These are phyloP conservation scores for Antechinus stuartii DNA, from an alignment of 2,113 vertebrate genomes.

Conservation along the genomic window DNA sequence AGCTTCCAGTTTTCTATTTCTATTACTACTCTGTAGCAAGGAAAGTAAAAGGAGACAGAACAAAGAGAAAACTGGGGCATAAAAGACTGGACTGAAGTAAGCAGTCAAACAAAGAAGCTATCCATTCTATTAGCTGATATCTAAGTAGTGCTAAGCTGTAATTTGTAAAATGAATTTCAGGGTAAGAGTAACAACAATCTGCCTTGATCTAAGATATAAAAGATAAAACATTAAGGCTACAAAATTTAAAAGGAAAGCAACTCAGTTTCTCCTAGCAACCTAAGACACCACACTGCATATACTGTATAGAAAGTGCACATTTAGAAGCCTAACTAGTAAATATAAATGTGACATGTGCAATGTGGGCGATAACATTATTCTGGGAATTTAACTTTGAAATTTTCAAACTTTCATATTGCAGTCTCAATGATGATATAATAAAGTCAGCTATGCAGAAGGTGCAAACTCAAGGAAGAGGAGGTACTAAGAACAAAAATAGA, in stretches of 20 bases:
- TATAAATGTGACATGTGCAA: slow-evolving; percentile 75
- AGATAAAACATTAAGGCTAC: slow-evolving; percentile 49
- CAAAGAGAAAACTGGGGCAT: not conserved
- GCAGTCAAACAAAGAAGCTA: slow-evolving; percentile 3
- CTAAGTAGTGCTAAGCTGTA: not conserved
- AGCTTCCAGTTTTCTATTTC: slow-evolving; percentile 17
- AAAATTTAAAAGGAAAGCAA: slow-evolving; percentile 46
- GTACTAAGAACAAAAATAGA: slow-evolving; percentile 67
- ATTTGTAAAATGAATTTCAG: slow-evolving; percentile 37
- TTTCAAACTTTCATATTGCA: slow-evolving; percentile 72
- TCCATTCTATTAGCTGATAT: not conserved
- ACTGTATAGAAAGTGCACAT: slow-evolving; percentile 70
- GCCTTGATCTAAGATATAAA: slow-evolving; percentile 14
- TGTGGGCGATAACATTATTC: slow-evolving; percentile 79
- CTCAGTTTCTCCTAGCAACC: slow-evolving; percentile 72
- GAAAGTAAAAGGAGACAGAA: slow-evolving; percentile 24
- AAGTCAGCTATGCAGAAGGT: slow-evolving; percentile 66
- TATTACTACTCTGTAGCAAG: slow-evolving; percentile 26
- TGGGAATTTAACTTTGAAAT: slow-evolving; percentile 76
- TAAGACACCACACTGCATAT: slow-evolving; percentile 56
- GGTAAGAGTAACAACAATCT: slow-evolving; percentile 21
- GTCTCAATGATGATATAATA: slow-evolving; percentile 71
- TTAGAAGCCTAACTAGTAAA: slow-evolving; percentile 77
- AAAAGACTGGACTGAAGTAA: not conserved
- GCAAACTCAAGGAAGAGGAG: slow-evolving; percentile 69